Percentiles rank a stretch among this genome's conserved stretches.
phyloP scores from a whole-genome alignment of 1,140 invertebrate species.

The Drosophila albomicans region DNA sequence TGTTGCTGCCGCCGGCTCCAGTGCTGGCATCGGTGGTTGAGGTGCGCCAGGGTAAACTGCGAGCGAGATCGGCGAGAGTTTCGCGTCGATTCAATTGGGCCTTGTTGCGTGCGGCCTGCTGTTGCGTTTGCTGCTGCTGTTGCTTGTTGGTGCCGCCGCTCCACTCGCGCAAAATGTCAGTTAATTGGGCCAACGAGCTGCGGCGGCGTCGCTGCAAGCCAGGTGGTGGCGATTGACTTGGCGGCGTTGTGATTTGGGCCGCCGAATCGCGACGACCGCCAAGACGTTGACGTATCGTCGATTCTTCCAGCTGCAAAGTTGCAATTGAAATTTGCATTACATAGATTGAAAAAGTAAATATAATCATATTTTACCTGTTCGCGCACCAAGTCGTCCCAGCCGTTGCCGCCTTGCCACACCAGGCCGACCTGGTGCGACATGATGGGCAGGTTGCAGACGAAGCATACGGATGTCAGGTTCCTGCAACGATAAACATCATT shows the following conservation, averaged over 20 bases:
- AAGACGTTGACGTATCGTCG: conserved; percentile 91
- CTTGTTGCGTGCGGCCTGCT: conserved; percentile 85
- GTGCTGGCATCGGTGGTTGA: conserved; percentile 86
- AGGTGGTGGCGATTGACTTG: conserved; percentile 86
- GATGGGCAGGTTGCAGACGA: conserved; percentile 97
- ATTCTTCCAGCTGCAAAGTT: conserved; percentile 89
- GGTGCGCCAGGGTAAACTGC: conserved; percentile 90
- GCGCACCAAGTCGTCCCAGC: conserved; percentile 95
- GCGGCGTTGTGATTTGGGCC: conserved; percentile 94
- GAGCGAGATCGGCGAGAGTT: conserved; percentile 93
- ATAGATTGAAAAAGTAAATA: not conserved
- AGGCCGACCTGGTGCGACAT: conserved; percentile 96
- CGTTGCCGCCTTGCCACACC: conserved; percentile 96
- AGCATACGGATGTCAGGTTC: conserved; percentile 97
- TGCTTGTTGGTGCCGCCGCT: conserved; percentile 88
- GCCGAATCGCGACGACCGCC: conserved; percentile 94
- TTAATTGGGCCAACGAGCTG: conserved; percentile 93
- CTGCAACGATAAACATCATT: conserved; percentile 86
- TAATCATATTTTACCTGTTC: conserved; percentile 87
- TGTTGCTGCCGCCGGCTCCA: conserved; percentile 61
- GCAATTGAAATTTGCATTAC: too few relatives aligned
- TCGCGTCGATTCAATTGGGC: conserved; percentile 92
- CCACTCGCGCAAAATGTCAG: conserved; percentile 94
- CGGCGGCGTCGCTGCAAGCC: conserved; percentile 89
- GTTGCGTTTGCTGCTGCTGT: conserved; percentile 62